Conservation (phyloP, 2,113 vertebrate species). For the Oplegnathus fasciatus region DNA sequence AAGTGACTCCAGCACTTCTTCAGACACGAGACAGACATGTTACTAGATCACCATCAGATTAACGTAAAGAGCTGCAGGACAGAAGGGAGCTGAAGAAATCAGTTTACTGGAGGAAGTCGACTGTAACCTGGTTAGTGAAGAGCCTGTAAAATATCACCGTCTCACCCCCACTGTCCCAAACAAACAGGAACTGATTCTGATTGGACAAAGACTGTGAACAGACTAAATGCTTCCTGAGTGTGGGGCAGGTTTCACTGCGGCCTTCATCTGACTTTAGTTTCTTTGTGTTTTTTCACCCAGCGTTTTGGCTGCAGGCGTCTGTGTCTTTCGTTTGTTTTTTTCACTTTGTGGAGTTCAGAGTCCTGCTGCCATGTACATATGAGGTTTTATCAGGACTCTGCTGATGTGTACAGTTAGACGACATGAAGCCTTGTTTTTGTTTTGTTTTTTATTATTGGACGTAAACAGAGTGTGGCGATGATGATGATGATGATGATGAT, state of each 20-base stretch:
- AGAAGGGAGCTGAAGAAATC: too few species aligned
- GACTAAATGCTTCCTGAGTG: too few species aligned
- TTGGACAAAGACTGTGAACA: too few species aligned
- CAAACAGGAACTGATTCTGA: too few species aligned
- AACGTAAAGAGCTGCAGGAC: too few species aligned
- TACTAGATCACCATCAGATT: too few species aligned
- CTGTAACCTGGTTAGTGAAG: too few species aligned
- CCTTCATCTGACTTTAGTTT: conserved; percentile 29
- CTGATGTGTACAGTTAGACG: conserved; percentile 92
- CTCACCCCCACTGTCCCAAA: too few species aligned
- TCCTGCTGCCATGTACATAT: conserved; percentile 87
- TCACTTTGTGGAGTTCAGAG: background rate
- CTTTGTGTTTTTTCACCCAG: conserved; percentile 25
- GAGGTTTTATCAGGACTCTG: conserved; percentile 89
- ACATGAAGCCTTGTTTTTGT: conserved; percentile 85
- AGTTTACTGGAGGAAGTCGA: too few species aligned
- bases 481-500: conserved; percentile 37
- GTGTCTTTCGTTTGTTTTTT: background rate
- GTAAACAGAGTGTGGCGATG: conserved; percentile 89
- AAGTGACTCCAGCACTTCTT: too few species aligned
- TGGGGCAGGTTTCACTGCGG: conserved; percentile 32
- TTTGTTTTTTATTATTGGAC: conserved; percentile 85
- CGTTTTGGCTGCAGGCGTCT: conserved; percentile 43
- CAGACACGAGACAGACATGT: too few species aligned
- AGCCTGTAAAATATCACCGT: too few species aligned